A percentile compares a stretch with the other conserved stretches of the same genome.
phyloP scores from a whole-genome alignment of 2,113 vertebrate species.

The Scolopax mira region DNA sequence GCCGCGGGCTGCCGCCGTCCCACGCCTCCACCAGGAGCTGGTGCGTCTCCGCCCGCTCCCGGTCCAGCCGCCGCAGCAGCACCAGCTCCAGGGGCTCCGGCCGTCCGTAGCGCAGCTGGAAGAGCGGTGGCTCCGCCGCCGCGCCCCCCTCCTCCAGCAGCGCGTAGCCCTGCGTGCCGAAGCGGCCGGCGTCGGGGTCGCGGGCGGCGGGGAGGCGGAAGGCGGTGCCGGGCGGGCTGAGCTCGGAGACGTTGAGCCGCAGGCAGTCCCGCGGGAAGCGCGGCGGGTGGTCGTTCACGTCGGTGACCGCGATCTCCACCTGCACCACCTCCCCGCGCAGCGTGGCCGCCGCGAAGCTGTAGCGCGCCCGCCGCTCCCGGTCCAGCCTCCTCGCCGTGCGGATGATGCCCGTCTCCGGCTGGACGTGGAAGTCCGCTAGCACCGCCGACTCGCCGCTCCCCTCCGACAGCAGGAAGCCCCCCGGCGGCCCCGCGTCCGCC shows the following conservation, averaged over 20 bases:
- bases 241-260: conserved; percentile 83
- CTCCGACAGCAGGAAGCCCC: conserved; percentile 90
- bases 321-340: conserved; percentile 84
- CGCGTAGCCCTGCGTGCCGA: conserved; percentile 83
- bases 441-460: conserved; percentile 86
- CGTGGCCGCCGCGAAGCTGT: conserved; percentile 89
- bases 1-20: conserved; percentile 85
- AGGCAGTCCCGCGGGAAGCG: conserved; percentile 74
- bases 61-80: conserved; percentile 77
- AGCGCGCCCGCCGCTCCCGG: conserved; percentile 81
- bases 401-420: conserved; percentile 87
- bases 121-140: conserved; percentile 5
- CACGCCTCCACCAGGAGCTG: conserved; percentile 84
- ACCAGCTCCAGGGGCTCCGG: conserved; percentile 79
- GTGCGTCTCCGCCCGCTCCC: conserved; percentile 78
- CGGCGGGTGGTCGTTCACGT: conserved; percentile 89
- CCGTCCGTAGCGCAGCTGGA: conserved; percentile 59
- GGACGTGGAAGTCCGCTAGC: conserved; percentile 87
- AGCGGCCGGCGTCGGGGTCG: conserved; percentile 82
- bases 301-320: conserved; percentile 82
- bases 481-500: conserved; percentile 12
- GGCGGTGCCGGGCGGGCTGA: conserved; percentile 78
- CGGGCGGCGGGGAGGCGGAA: conserved; percentile 83
- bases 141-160: conserved; percentile 43
- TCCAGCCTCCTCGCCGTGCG: conserved; percentile 85